Conservation (phyloP, 2,888 invertebrate genomes). For the Pyrgus malvae region DNA sequence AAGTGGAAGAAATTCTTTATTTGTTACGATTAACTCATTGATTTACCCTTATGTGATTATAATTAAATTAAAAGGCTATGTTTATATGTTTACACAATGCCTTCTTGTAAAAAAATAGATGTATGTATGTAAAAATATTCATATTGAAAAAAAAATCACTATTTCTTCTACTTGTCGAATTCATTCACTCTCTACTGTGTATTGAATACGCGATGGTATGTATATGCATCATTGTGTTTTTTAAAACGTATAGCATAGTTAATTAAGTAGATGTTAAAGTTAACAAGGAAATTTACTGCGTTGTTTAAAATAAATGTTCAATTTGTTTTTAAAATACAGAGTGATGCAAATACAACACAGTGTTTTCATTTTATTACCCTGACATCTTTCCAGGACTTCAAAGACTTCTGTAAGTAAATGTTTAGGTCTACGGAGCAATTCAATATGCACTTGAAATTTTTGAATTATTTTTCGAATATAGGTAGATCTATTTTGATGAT, state of each 20-base stretch:
- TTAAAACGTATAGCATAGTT: slow-evolving; percentile 17
- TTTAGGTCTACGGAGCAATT: not conserved
- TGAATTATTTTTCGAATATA: not conserved
- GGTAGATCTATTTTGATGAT: slow-evolving; percentile 3
- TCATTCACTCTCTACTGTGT: slow-evolving; percentile 32
- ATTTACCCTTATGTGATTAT: slow-evolving; percentile 9
- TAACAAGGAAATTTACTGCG: slow-evolving; percentile 1
- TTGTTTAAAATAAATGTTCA: slow-evolving; percentile 16
- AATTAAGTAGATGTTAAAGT: slow-evolving; percentile 12
- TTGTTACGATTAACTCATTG: slow-evolving; percentile 6
- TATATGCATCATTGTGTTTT: slow-evolving; percentile 33
- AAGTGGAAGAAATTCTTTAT: slow-evolving; percentile 49
- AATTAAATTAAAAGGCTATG: slow-evolving; percentile 16
- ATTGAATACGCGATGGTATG: slow-evolving; percentile 19
- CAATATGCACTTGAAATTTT: not conserved
- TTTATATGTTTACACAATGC: slow-evolving; percentile 25
- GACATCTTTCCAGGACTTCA: not conserved
- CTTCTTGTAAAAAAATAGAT: slow-evolving; percentile 13
- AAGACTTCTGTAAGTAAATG: not conserved
- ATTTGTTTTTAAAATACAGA: slow-evolving; percentile 25
- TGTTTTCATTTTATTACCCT: slow-evolving; percentile 21
- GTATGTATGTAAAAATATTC: slow-evolving; percentile 24
- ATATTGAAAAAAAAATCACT: slow-evolving; percentile 22
- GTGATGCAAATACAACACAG: slow-evolving; percentile 22
- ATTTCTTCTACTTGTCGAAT: slow-evolving; percentile 35